Evolutionary conservation across 2,888 invertebrate species (phyloP), one percentile per base, ranked within the genome.

Genomic region (Pseudanteris insignis): DNA sequence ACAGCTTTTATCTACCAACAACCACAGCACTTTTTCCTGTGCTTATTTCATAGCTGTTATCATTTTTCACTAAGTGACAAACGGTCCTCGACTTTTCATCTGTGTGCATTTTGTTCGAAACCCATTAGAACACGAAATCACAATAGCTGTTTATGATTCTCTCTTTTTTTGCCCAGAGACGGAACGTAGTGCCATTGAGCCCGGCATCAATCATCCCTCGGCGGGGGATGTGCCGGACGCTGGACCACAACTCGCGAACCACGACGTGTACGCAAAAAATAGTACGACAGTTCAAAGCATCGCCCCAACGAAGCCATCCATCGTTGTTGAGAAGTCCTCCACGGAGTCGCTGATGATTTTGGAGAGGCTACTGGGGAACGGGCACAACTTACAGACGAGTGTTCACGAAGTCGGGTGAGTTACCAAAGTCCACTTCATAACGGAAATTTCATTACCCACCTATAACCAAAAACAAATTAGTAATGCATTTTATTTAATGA

Each of bases 201-300:
- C 36, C 58, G 61, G 61, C 58, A 68, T 70, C 67, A 68, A 68
- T 70, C 72, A 66, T 63, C 62, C 58, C 8, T 54, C n/a, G 28
- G 38, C 28, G 53, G 37, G 13, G 29, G 11, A 12, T 32, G 38
- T 21, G 12, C 36, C 24, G 40, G 43, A 58, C 29, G 24, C 46
- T 33, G 54, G 25, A 33, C 18, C 53, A 36, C 21, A 44, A 21
- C 10, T 14, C 25, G 44, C 36, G 18, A 47, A 48, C 41, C 43
- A 47, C 43, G 38, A 50, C 7, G 32, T 5, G 9, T 7, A 37
- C 28, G 15, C 51, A 54, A 53, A 58, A 43, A 66, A 60, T 44
- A 37, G 26, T 11, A 59, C 47, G 15, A 13, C 24, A 13, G 8
- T 41, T 6, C 54, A 9, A 48, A 40, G 40, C 21, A 50, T 44